Base-by-base conservation (phyloP, 2,797 vertebrate species). In the Diglossa cyanea region DNA sequence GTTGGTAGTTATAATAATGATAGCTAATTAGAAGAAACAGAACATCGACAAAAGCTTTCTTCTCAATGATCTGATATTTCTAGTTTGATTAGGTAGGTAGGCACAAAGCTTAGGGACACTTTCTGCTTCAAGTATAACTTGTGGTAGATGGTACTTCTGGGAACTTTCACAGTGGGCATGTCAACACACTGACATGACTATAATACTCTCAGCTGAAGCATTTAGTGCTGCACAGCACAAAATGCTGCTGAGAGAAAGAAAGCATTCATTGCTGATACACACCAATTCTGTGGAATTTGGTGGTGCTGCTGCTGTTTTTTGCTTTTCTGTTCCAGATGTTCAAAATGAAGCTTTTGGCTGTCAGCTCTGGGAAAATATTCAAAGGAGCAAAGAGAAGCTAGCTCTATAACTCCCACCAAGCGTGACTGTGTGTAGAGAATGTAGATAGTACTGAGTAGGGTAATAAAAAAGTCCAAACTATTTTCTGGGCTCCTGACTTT, bases 311-410 rank as follows among this genome's bases (percentile, higher is more conserved):
- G 13, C 45, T 88, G 45, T 2, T 54, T 85, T 85, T 77, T 68
- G 7, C n/a, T 91, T 30, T 88, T 81, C 39, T 80, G 23, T 78
- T 94, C 72, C 91, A 94, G 85, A 88, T 95, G 85, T 62, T 96
- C n/a, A 90, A 72, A 94, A 75, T 48, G 9, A 81, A 93, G 33
- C 20, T 90, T 89, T 88, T 3, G 10, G 31, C 66, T 88, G 39
- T 61, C 68, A 91, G 54, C 54, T 90, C 73, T 79, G 54, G 72
- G 78, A 70, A 88, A 80, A 77, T 58, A 88, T 37, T 83, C 35
- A 61, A 72, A 75, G n/a, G 20, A 91, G 40, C 37, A 86, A 94
- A 88, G 30, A 82, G 24, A 61, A 74, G 24, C 12, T 50, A 54
- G 20, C 33, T 77, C 47, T 88, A 14, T 68, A 77, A 79, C 31